Base-by-base conservation (phyloP, 2,888 invertebrate species). In the Tiphia femorata region DNA sequence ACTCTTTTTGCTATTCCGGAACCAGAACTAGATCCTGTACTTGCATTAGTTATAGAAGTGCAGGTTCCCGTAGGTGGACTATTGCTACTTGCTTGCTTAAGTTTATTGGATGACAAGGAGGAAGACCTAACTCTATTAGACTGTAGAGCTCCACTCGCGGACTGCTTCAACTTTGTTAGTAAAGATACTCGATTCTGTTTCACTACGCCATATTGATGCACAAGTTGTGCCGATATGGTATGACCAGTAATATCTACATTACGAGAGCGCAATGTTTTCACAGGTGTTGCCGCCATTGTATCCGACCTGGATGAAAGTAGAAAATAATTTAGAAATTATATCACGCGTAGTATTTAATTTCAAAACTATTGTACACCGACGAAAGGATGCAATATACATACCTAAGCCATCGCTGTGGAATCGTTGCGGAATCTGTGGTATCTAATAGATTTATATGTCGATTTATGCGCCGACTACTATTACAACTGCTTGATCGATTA, bases 191-290 rank as follows among this genome's bases (percentile, higher is more conserved):
- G 73, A 49, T 71, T 80, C 20, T 75, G 76, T 47, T 83, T 83
- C 0, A 77, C 75, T 7, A 75, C 69, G 1, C 76, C 78, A 20
- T 79, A 82, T 23, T 81, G 82, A 52, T 79, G 78, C 3, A 79
- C 79, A 16, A 79, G 61, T 40, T 79, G 81, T 1, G 81, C 72
- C 0, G 82, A 73, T 40, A 81, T 75, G 1, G 82, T 79, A 16
- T 82, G 81, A 1, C 80, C 82, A 3, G 74, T 70, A 21, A 83
- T 80, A 30, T 84, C 83, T 17, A 84, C 78, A 52, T 84, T 84
- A 10, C 84, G 78, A 0, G 84, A 84, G 5, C 84, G 79, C 5
- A 84, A 49, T 0, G 84, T 84, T 58, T 82, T 83, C 0, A 83
- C 77, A 6, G 84, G 83, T 0, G 79, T 84, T 1, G 83, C 83